A percentile compares a stretch with the other conserved stretches of the same genome.
Evolutionary conservation across 2,888 invertebrate species (phyloP).

Genomic region (Amphipoea lucens): DNA sequence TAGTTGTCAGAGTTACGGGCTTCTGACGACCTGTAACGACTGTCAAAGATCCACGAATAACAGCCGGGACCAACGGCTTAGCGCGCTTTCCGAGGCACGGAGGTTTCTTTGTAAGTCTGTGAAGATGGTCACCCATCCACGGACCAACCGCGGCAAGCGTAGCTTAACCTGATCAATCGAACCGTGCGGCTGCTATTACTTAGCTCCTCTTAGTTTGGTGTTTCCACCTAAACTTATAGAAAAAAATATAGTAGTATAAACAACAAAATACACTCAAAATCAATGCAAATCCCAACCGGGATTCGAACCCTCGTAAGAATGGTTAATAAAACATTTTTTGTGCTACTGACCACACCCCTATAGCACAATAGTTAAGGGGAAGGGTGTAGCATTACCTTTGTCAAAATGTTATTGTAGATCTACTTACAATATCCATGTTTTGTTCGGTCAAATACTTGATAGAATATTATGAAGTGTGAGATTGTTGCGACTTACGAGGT

Average conservation of each 20-base stretch:
- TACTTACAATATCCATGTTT: neutral
- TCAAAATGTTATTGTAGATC: conserved; percentile 20
- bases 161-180: too few species aligned
- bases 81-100: too few species aligned
- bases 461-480: neutral
- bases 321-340: conserved; percentile 59
- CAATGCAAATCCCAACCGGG: conserved; percentile 23
- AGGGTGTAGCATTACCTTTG: conserved; percentile 50
- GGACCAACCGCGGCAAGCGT: too few species aligned
- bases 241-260: neutral
- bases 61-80: too few species aligned
- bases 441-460: conserved; percentile 26
- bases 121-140: too few species aligned
- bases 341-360: conserved; percentile 53
- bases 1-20: too few species aligned
- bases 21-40: too few species aligned
- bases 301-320: conserved; percentile 18
- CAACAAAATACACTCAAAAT: conserved; percentile 1
- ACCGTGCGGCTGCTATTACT: too few species aligned
- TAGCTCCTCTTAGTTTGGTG: neutral
- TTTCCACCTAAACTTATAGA: neutral
- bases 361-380: conserved; percentile 30
- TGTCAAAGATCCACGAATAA: too few species aligned
- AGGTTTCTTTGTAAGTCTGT: too few species aligned
- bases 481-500: too few species aligned